These are phyloP conservation scores for Porites cylindrica DNA, from an alignment of 92 coral and sea anemone genomes.

Conservation along the genomic window DNA sequence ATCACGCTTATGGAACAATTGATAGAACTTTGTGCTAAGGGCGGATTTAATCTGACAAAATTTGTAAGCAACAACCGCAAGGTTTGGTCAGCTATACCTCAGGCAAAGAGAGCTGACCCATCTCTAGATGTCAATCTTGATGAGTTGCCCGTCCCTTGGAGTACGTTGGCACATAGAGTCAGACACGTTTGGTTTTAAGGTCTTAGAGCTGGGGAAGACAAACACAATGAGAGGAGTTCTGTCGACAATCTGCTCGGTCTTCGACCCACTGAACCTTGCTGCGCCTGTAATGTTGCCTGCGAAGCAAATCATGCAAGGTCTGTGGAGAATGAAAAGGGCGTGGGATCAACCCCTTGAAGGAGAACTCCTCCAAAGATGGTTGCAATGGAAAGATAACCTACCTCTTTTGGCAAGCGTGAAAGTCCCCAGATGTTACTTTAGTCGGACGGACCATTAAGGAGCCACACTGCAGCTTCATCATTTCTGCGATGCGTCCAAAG, in stretches of 20 bases:
- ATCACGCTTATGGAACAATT: constrained; percentile 45
- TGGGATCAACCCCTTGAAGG: constrained; percentile 62
- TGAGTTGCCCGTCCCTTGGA: constrained; percentile 53
- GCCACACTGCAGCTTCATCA: constrained; percentile 57
- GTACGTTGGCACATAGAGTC: constrained; percentile 44
- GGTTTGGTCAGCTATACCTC: constrained; percentile 36
- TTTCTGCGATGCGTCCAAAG: constrained; percentile 59
- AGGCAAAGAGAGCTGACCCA: constrained; percentile 41
- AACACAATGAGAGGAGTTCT: constrained; percentile 71
- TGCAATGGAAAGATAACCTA: constrained; percentile 45
- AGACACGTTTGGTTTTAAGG: constrained; percentile 66
- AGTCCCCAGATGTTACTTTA: constrained; percentile 48
- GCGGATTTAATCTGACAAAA: constrained; percentile 62
- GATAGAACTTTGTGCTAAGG: constrained; percentile 36
- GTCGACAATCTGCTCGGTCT: constrained; percentile 57
- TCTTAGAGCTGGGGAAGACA: constrained; percentile 41
- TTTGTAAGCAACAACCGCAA: constrained; percentile 46
- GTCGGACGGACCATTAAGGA: constrained; percentile 35
- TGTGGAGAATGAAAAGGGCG: constrained; percentile 54
- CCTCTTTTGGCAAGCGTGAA: constrained; percentile 25
- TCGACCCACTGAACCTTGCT: constrained; percentile 66
- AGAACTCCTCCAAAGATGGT: constrained; percentile 43
- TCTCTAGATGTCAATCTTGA: constrained; percentile 32
- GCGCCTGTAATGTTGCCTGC: constrained; percentile 65
- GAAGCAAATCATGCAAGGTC: constrained; percentile 62